Conservation (phyloP, 1,140 invertebrate species). For the Schlechtendalia chinensis region DNA sequence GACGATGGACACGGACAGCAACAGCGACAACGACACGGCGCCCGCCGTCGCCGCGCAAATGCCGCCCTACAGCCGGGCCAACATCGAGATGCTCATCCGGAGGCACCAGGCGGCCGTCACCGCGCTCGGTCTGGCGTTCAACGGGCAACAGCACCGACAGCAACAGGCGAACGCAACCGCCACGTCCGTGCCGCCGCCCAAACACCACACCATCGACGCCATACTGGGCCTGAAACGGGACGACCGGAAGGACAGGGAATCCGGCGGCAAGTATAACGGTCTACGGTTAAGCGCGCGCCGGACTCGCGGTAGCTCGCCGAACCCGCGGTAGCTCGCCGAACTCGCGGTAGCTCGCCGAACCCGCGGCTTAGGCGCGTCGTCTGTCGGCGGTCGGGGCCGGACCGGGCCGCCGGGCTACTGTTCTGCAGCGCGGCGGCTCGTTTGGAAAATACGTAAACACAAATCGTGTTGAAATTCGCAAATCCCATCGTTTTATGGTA, state of each 20-base stretch:
- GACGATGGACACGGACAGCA: constrained; percentile 51
- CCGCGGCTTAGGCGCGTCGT: no score
- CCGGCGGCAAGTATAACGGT: constrained; percentile 51
- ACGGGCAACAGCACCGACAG: constrained; percentile 15
- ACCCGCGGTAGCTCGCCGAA: no score
- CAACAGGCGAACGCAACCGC: not conserved
- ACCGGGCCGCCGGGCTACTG: no score
- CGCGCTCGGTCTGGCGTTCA: constrained; percentile 46
- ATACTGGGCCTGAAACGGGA: constrained; percentile 51
- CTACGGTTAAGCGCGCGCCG: no score
- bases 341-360: no score
- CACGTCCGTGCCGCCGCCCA: constrained; percentile 50
- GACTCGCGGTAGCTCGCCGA: no score
- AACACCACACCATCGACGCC: constrained; percentile 53
- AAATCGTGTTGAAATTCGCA: no score
- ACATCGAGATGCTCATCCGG: constrained; percentile 51
- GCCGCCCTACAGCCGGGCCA: constrained; percentile 45
- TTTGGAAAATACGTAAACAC: no score
- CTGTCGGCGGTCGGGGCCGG: no score
- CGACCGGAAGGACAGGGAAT: constrained; percentile 49
- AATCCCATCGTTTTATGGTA: no score
- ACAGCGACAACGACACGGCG: constrained; percentile 30
- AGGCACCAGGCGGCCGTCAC: constrained; percentile 52
- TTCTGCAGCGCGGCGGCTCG: no score
- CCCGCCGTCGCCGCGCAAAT: not conserved